Base-by-base conservation (phyloP, 2,888 invertebrate species). In the Hoplodrina blanda region DNA sequence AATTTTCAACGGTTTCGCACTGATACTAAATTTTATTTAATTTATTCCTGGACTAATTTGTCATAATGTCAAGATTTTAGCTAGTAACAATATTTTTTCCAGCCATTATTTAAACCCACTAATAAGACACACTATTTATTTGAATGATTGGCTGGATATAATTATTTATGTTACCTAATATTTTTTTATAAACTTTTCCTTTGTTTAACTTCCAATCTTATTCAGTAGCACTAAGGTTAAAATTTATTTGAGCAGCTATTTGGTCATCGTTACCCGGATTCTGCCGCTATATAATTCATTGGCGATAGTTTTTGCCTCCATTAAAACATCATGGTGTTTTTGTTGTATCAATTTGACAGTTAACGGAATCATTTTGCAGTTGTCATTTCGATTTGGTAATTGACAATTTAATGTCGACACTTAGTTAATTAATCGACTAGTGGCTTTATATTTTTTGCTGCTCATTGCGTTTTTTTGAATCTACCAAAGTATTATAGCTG, bases 271-370 rank as follows among this genome's bases (percentile, higher is more conserved):
- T 68, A 84, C 81, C 84, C 82, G 84, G 79, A 83, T 85, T 83
- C 80, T 52, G 63, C 70, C 74, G 37, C 69, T 69, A 76, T 69
- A 76, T 77, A 85, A 82, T 73, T 85, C 78, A 75, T 79, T 78
- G 80, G 76, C 80, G 79, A 82, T 63, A 60, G 73, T 78, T 85
- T 85, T 86, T 86, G 83, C 76, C 62, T 54, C 69, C 74, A 81
- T 86, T 81, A 85, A 77, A 80, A 72, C 74, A 81, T 80, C 79
- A 80, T 82, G 78, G 69, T 79, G 83, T 86, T 85, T 88, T 88
- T 85, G 75, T 82, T 80, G 73, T 70, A 57, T 64, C 76, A 67
- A 80, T 78, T 80, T 85, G 84, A 81, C 78, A 80, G 82, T 67
- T 72, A 73, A 76, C 71, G 71, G 77, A 84, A 79, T 81, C 78